Conservation (phyloP, 2,797 vertebrate species). For the Parambassis ranga region DNA sequence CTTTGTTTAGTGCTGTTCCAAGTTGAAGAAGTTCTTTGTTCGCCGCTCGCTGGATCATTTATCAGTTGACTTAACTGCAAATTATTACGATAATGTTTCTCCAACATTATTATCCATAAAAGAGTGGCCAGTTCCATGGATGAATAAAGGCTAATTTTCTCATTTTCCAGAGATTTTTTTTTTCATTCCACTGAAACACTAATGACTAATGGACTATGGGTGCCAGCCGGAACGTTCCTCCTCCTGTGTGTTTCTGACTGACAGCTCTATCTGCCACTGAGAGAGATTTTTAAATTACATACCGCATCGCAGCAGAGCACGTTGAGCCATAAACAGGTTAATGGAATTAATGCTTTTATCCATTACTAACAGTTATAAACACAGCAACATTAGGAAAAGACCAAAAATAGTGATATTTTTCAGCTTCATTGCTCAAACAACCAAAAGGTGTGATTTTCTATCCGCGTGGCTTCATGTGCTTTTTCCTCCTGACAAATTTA, state of each 20-base stretch:
- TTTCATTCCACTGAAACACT: neutral
- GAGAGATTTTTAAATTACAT: constrained; percentile 19
- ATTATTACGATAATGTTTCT: neutral
- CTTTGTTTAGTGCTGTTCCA: neutral
- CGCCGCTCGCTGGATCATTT: neutral
- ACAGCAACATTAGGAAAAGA: neutral
- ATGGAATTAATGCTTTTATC: constrained; percentile 17
- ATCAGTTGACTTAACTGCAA: neutral
- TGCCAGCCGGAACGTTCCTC: neutral
- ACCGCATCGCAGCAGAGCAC: neutral
- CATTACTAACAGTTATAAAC: constrained; percentile 18
- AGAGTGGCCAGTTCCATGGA: neutral
- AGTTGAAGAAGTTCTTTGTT: neutral
- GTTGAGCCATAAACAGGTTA: constrained; percentile 13
- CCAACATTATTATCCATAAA: neutral
- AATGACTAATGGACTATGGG: neutral
- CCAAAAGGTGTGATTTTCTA: constrained; percentile 18
- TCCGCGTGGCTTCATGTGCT: constrained; percentile 15
- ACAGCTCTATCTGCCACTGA: constrained; percentile 20
- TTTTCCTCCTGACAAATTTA: constrained; percentile 21
- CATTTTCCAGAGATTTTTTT: neutral
- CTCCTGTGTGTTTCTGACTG: constrained; percentile 10
- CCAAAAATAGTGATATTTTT: neutral
- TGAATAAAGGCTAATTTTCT: neutral
- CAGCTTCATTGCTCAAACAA: constrained; percentile 11